These are phyloP conservation scores for Castor canadensis DNA, from an alignment of 2,113 vertebrate genomes.

Conservation along the genomic window DNA sequence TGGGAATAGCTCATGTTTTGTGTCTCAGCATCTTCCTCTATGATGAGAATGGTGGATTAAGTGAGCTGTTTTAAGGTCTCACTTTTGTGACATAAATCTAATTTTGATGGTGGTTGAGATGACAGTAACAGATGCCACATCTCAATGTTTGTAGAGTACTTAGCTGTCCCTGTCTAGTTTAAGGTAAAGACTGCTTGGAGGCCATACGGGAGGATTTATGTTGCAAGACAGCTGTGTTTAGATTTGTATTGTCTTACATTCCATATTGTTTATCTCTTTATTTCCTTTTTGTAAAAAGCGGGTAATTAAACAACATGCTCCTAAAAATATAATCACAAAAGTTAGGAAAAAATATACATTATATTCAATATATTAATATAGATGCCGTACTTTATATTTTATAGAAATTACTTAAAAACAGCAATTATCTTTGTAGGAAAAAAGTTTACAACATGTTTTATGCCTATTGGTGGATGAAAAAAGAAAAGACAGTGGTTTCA, in stretches of 20 bases:
- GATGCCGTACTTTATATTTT: background rate
- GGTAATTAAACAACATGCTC: background rate
- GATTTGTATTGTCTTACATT: slow-evolving; percentile 9
- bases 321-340: background rate
- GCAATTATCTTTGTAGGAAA: background rate
- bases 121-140: background rate
- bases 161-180: background rate
- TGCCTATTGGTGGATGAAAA: background rate
- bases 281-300: background rate
- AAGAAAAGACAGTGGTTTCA: background rate
- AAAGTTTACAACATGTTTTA: background rate
- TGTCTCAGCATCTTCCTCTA: background rate
- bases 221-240: background rate
- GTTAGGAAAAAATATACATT: background rate
- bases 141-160: background rate
- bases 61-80: background rate
- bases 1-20: background rate
- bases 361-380: background rate
- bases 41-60: background rate
- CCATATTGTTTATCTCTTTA: background rate
- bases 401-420: background rate
- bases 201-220: background rate
- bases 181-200: background rate
- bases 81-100: background rate
- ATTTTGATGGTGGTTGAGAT: background rate